phyloP scores from a whole-genome alignment of 2,113 vertebrate species.

The Megaptera novaeangliae region DNA sequence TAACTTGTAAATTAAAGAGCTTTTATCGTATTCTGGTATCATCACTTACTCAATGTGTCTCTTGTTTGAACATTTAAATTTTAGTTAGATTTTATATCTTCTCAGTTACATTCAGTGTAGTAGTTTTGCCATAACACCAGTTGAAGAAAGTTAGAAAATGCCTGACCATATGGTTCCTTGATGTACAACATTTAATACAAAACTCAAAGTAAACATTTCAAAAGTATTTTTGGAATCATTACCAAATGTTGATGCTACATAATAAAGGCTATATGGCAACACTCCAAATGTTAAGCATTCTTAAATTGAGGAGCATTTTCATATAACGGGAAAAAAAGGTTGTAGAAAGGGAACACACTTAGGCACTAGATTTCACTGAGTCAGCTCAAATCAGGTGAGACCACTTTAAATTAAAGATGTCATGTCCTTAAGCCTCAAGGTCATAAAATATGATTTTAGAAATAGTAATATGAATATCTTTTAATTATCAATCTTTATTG shows the following conservation, averaged over 20 bases:
- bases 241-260: constrained; percentile 73
- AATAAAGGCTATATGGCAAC: constrained; percentile 66
- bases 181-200: constrained; percentile 69
- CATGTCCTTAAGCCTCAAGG: not conserved
- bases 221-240: constrained; percentile 73
- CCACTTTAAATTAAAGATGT: not conserved
- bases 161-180: constrained; percentile 72
- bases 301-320: constrained; percentile 56
- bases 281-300: constrained; percentile 47
- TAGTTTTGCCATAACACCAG: constrained; percentile 63
- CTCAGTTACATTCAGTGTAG: constrained; percentile 22
- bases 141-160: constrained; percentile 65
- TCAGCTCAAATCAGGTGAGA: not conserved
- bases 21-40: constrained; percentile 56
- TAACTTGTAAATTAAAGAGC: constrained; percentile 60
- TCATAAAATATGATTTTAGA: not conserved
- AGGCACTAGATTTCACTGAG: not conserved
- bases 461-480: not conserved
- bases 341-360: not conserved
- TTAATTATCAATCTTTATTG: not conserved
- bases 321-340: not conserved
- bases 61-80: constrained; percentile 64
- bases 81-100: constrained; percentile 65
- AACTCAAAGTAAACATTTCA: constrained; percentile 73
- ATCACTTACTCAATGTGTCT: constrained; percentile 27